Conservation (phyloP, 1,140 invertebrate species). For the Parasteatoda tepidariorum region DNA sequence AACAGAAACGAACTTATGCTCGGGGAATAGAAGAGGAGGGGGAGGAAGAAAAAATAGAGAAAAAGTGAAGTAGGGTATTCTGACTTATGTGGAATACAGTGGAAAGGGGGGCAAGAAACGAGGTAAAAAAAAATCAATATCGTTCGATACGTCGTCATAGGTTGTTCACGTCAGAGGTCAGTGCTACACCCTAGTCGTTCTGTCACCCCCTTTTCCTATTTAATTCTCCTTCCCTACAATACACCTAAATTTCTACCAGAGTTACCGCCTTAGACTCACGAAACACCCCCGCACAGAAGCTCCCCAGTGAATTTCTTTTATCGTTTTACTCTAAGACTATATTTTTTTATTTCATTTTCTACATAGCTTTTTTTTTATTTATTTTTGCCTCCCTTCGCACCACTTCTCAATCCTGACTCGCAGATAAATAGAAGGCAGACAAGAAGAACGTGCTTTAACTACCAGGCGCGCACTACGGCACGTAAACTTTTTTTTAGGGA, state of each 20-base stretch:
- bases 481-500: slow-evolving; percentile 9
- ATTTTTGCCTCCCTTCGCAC: not conserved
- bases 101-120: not conserved
- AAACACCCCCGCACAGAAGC: not conserved
- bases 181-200: not conserved
- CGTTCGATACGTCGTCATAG: slow-evolving; percentile 60
- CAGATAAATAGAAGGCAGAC: slow-evolving; percentile 32
- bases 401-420: too few relatives aligned
- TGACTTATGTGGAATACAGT: not conserved
- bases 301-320: not conserved
- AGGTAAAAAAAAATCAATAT: slow-evolving; percentile 52
- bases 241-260: not conserved
- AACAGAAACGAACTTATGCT: too few relatives aligned
- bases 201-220: slow-evolving; percentile 29
- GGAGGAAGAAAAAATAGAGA: not conserved
- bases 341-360: not conserved
- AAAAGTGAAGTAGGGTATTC: slow-evolving; percentile 23
- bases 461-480: not conserved
- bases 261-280: not conserved
- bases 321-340: not conserved
- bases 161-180: slow-evolving; percentile 58
- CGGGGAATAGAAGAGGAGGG: not conserved
- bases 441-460: slow-evolving; percentile 45
- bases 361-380: not conserved
- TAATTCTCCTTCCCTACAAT: slow-evolving; percentile 16